These are phyloP conservation scores for Drosophila littoralis DNA, from an alignment of 1,140 invertebrate species.

Conservation along the genomic window DNA sequence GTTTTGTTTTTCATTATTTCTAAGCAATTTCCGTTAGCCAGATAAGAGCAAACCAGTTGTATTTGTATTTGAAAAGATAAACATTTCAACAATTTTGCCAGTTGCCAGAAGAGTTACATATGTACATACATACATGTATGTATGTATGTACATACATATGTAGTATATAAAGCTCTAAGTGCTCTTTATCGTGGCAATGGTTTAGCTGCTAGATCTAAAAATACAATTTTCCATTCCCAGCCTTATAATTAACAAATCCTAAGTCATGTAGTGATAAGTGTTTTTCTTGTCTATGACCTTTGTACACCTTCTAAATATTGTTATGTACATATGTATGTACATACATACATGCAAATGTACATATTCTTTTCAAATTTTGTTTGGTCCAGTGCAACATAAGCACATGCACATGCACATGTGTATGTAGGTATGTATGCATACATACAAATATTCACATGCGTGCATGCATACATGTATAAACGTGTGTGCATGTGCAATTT, in stretches of 20 bases:
- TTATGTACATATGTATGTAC: neutral
- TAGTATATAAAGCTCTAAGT: no score
- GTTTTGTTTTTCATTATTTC: constrained; percentile 21
- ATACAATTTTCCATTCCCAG: no score
- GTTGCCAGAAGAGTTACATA: neutral
- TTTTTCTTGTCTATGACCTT: constrained; percentile 9
- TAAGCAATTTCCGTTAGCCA: constrained; percentile 35
- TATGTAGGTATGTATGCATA: constrained; percentile 2
- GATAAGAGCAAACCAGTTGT: constrained; percentile 29
- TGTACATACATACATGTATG: neutral
- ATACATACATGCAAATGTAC: neutral
- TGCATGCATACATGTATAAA: constrained; percentile 6
- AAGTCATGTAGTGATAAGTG: no score
- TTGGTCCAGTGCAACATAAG: neutral
- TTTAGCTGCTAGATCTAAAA: no score
- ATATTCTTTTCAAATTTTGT: neutral
- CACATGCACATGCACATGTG: constrained; percentile 1
- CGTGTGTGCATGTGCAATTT: neutral
- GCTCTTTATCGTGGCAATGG: no score
- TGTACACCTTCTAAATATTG: neutral
- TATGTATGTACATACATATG: neutral
- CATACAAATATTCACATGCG: neutral
- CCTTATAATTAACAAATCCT: no score
- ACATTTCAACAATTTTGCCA: constrained; percentile 1
- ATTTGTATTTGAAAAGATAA: constrained; percentile 16